Conservation (phyloP, 2,113 vertebrate species). For the Sigmodon hispidus region DNA sequence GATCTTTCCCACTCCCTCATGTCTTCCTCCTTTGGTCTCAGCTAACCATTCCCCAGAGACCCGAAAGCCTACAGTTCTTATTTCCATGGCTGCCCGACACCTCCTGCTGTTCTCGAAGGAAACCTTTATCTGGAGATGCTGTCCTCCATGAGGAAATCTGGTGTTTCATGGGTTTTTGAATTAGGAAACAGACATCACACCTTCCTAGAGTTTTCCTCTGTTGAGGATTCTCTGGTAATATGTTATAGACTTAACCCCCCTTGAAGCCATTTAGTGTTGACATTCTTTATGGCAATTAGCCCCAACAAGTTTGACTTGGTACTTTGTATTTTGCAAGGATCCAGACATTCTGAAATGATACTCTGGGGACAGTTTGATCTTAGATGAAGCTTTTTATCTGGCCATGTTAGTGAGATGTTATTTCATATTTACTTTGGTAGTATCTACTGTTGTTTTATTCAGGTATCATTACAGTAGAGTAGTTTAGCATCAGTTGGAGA, state of each 20-base stretch:
- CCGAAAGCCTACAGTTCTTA: not conserved
- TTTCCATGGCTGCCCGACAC: not conserved
- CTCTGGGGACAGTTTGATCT: not conserved
- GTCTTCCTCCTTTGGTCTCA: not conserved
- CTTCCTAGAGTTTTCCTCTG: not conserved
- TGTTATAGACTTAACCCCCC: not conserved
- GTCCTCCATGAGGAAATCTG: constrained; percentile 11
- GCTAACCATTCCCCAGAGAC: not conserved
- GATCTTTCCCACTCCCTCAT: not conserved
- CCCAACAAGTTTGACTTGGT: constrained; percentile 19
- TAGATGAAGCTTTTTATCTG: not conserved
- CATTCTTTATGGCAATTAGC: constrained; percentile 31
- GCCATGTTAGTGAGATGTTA: not conserved
- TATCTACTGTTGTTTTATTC: not conserved
- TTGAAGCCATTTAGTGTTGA: constrained; percentile 1
- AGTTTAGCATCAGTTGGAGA: not conserved
- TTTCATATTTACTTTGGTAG: constrained; percentile 3
- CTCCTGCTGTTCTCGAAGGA: constrained; percentile 3
- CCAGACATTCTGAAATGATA: constrained; percentile 44
- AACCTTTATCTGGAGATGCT: not conserved
- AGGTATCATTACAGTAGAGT: not conserved
- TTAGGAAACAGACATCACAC: not conserved
- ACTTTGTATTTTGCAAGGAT: constrained; percentile 46
- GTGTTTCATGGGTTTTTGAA: not conserved
- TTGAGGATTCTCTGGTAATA: not conserved